Conservation (phyloP, 2,888 invertebrate genomes). For the Andrena fulva region DNA sequence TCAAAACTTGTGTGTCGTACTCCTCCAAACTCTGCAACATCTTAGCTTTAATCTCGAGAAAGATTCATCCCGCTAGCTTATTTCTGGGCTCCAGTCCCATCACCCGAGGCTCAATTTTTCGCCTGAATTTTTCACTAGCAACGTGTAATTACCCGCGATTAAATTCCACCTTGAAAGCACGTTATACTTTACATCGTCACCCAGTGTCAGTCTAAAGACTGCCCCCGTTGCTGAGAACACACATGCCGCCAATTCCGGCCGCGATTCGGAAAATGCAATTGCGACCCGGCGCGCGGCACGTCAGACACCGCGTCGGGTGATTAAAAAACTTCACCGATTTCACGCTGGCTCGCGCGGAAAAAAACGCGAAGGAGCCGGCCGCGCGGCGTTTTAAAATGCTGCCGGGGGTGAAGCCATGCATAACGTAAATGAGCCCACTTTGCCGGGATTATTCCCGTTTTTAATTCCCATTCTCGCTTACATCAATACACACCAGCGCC, state of each 20-base stretch:
- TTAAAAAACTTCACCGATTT: slow-evolving; percentile 60
- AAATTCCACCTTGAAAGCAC: too few relatives aligned
- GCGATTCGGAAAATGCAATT: slow-evolving; percentile 44
- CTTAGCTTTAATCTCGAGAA: too few relatives aligned
- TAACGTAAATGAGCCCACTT: slow-evolving; percentile 58
- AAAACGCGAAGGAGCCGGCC: slow-evolving; percentile 23
- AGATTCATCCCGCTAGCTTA: too few relatives aligned
- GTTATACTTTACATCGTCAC: too few relatives aligned
- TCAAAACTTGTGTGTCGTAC: too few relatives aligned
- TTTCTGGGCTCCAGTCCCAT: too few relatives aligned
- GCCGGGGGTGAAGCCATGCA: slow-evolving; percentile 53
- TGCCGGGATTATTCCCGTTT: slow-evolving; percentile 59
- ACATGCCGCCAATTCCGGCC: background rate
- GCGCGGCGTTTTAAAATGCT: slow-evolving; percentile 27
- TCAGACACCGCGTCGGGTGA: slow-evolving; percentile 38
- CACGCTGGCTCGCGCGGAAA: slow-evolving; percentile 15
- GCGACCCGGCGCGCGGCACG: slow-evolving; percentile 21
- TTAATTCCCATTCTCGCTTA: slow-evolving; percentile 61
- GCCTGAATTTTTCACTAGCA: too few relatives aligned
- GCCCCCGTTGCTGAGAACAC: too few relatives aligned
- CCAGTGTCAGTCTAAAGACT: too few relatives aligned
- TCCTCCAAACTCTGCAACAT: too few relatives aligned
- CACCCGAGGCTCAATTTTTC: too few relatives aligned
- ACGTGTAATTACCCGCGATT: too few relatives aligned
- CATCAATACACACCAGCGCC: slow-evolving; percentile 28